phyloP scores from a whole-genome alignment of 1,140 invertebrate genomes.

The Protaetia brevitarsis region DNA sequence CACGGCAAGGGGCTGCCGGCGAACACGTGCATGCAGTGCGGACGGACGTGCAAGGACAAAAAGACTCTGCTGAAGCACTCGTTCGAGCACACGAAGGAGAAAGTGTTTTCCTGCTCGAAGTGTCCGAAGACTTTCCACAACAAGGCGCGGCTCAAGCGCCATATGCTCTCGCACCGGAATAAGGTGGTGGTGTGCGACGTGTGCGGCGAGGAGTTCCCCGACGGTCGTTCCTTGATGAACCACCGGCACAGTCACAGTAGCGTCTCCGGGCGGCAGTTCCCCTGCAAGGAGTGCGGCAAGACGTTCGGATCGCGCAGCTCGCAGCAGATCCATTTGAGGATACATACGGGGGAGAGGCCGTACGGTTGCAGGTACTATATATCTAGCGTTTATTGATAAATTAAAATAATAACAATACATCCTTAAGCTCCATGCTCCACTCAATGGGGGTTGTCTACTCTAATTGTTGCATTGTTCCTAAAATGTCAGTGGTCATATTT shows the following conservation, averaged over 20 bases:
- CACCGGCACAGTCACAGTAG: conserved; percentile 60
- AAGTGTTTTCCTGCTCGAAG: conserved; percentile 58
- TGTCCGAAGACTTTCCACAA: conserved; percentile 70
- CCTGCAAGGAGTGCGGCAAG: conserved; percentile 81
- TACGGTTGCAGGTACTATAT: conserved; percentile 87
- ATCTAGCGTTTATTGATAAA: too few relatives aligned
- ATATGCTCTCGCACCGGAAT: conserved; percentile 68
- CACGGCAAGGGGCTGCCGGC: conserved; percentile 58
- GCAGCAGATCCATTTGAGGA: conserved; percentile 86
- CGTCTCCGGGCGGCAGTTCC: conserved; percentile 66
- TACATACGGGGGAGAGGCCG: conserved; percentile 79
- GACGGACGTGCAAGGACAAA: conserved; percentile 64
- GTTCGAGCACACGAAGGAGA: conserved; percentile 60
- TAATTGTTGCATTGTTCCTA: too few relatives aligned
- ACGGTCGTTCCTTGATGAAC: conserved; percentile 66
- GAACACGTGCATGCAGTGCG: conserved; percentile 59
- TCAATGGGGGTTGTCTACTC: too few relatives aligned
- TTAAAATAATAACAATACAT: too few relatives aligned
- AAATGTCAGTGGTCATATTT: too few relatives aligned
- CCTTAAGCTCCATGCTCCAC: too few relatives aligned
- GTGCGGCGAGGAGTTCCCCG: conserved; percentile 68
- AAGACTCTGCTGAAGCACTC: conserved; percentile 66
- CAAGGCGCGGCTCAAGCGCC: conserved; percentile 60
- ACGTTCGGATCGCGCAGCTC: conserved; percentile 86
- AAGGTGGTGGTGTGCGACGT: conserved; percentile 68